A percentile compares a stretch with the other conserved stretches of the same genome.
These are phyloP conservation scores for Gerris lacustris DNA, from an alignment of 2,888 invertebrate species.

Conservation along the genomic window DNA sequence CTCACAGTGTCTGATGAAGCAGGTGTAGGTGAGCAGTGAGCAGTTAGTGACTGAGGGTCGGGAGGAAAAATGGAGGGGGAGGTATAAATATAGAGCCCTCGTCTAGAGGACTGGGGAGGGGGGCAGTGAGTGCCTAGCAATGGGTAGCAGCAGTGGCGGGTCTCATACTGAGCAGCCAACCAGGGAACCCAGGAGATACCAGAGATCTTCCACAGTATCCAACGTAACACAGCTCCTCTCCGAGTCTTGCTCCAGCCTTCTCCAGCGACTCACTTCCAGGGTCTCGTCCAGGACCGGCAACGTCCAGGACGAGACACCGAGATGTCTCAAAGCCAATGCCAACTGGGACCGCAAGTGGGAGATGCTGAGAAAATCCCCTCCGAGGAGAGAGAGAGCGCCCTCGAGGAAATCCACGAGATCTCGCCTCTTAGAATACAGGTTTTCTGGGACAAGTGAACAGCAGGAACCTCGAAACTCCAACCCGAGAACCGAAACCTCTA, in stretches of 20 bases:
- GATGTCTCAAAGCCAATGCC: conserved; percentile 19
- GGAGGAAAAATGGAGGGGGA: conserved; percentile 7
- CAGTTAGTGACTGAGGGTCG: conserved; percentile 1
- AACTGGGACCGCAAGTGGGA: conserved; percentile 31
- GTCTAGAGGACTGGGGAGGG: conserved; percentile 10
- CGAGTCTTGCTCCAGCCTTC: conserved; percentile 73
- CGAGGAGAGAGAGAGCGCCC: conserved; percentile 9
- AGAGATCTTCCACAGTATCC: conserved; percentile 65
- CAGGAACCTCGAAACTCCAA: background rate
- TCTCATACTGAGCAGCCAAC: conserved; percentile 23
- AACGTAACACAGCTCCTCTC: conserved; percentile 67
- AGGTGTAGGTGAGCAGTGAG: background rate
- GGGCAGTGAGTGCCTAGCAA: conserved; percentile 24
- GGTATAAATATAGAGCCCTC: conserved; percentile 12
- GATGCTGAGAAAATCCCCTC: conserved; percentile 13
- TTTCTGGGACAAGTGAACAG: background rate
- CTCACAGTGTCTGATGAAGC: background rate
- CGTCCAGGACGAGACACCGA: conserved; percentile 40
- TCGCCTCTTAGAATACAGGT: conserved; percentile 8
- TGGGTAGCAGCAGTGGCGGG: conserved; percentile 19
- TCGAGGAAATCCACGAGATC: background rate
- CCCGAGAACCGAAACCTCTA: background rate
- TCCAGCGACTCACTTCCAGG: conserved; percentile 63
- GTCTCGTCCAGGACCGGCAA: conserved; percentile 58
- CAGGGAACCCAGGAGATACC: conserved; percentile 52